phyloP scores from a whole-genome alignment of 2,797 vertebrate genomes.

The Aeoliscus strigatus region DNA sequence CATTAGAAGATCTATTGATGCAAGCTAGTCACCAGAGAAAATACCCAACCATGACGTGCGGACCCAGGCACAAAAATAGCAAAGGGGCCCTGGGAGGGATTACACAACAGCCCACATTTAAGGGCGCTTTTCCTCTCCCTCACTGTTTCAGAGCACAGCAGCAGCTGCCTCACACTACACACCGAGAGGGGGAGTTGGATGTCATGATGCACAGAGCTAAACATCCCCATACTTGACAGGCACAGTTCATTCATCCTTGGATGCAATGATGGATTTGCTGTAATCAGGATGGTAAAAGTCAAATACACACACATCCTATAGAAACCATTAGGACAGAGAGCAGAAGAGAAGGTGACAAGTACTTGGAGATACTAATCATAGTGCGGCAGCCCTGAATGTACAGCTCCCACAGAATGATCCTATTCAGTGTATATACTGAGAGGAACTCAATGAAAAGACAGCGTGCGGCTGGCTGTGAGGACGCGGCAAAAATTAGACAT shows the following conservation, averaged over 20 bases:
- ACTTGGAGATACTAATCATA: slow-evolving; percentile 52
- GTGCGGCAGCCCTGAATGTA: slow-evolving; percentile 48
- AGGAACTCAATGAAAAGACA: slow-evolving; percentile 53
- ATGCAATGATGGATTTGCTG: slow-evolving; percentile 4
- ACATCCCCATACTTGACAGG: slow-evolving; percentile 24
- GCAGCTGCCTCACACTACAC: slow-evolving; percentile 47
- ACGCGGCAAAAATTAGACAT: slow-evolving; percentile 45
- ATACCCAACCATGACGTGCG: slow-evolving; percentile 99
- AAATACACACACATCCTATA: slow-evolving; percentile 2
- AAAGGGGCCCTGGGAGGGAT: slow-evolving; percentile 97
- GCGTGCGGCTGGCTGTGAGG: slow-evolving; percentile 39
- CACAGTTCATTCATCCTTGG: slow-evolving; percentile 20
- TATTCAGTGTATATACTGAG: slow-evolving; percentile 36
- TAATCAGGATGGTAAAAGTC: background rate
- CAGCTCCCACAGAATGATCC: slow-evolving; percentile 47
- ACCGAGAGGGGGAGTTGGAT: slow-evolving; percentile 41
- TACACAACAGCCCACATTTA: slow-evolving; percentile 98
- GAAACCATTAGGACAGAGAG: slow-evolving; percentile 13
- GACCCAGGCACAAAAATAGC: slow-evolving; percentile 99
- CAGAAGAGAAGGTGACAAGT: slow-evolving; percentile 14
- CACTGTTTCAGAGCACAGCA: slow-evolving; percentile 46
- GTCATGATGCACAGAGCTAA: slow-evolving; percentile 39
- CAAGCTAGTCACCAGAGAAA: slow-evolving; percentile 99
- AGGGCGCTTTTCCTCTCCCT: slow-evolving; percentile 81
- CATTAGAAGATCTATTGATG: slow-evolving; percentile 98